Conservation (phyloP, 1,140 invertebrate genomes). For the Penaeus chinensis region DNA sequence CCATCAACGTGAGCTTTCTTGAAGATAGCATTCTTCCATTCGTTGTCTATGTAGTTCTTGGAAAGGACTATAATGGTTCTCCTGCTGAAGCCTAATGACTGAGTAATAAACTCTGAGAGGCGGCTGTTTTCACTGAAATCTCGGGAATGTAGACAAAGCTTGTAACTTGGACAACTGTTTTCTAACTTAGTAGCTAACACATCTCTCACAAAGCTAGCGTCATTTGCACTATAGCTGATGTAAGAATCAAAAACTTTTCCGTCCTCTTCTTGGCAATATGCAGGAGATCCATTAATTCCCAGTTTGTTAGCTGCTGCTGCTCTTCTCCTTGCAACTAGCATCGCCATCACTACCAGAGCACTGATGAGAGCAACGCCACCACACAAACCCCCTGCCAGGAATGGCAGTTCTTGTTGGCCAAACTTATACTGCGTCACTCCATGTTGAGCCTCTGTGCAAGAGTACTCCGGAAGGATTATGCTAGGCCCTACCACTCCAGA, state of each 20-base stretch:
- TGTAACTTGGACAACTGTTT: slow-evolving; percentile 82
- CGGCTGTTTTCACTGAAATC: slow-evolving; percentile 77
- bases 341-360: slow-evolving; percentile 50
- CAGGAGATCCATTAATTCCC: slow-evolving; percentile 28
- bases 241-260: slow-evolving; percentile 96
- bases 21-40: slow-evolving; percentile 93
- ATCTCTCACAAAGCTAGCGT: slow-evolving; percentile 83
- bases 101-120: slow-evolving; percentile 89
- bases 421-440: slow-evolving; percentile 55
- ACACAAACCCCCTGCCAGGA: slow-evolving; percentile 53
- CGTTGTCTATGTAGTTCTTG: slow-evolving; percentile 93
- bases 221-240: slow-evolving; percentile 91
- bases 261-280: slow-evolving; percentile 73
- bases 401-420: slow-evolving; percentile 51
- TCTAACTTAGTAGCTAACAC: slow-evolving; percentile 80
- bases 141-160: slow-evolving; percentile 90
- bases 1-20: slow-evolving; percentile 93
- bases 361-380: slow-evolving; percentile 51
- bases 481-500: slow-evolving; percentile 43
- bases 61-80: slow-evolving; percentile 91
- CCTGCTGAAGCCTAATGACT: slow-evolving; percentile 89
- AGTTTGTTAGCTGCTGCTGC: slow-evolving; percentile 46
- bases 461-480: slow-evolving; percentile 44
- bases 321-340: slow-evolving; percentile 57
- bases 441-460: slow-evolving; percentile 43